These are phyloP conservation scores for Erebia ligea DNA, from an alignment of 2,888 invertebrate genomes.

Conservation along the genomic window DNA sequence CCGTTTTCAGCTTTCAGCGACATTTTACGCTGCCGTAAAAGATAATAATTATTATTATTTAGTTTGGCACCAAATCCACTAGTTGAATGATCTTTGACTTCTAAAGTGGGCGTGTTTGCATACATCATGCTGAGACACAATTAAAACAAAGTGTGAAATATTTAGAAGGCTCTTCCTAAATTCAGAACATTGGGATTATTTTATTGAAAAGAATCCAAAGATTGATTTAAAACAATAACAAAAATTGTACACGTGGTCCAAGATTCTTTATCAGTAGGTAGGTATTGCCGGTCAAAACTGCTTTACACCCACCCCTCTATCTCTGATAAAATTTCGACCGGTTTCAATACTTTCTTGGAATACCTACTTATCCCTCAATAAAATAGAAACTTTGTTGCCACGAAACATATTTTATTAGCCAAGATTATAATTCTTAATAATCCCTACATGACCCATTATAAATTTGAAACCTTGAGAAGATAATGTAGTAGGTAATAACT, in stretches of 20 bases:
- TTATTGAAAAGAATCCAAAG: too few relatives aligned
- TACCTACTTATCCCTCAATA: not conserved
- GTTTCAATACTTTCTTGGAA: not conserved
- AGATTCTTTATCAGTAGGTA: not conserved
- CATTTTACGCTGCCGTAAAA: slow-evolving; percentile 5
- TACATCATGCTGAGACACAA: not conserved
- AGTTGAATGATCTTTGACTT: slow-evolving; percentile 29
- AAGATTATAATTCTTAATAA: not conserved
- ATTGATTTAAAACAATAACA: too few relatives aligned
- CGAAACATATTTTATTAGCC: too few relatives aligned
- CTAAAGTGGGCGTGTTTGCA: slow-evolving; percentile 6
- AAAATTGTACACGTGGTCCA: not conserved
- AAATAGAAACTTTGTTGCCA: too few relatives aligned
- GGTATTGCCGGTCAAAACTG: not conserved
- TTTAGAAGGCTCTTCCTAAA: not conserved
- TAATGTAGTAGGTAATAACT: not conserved
- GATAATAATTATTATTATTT: slow-evolving; percentile 27
- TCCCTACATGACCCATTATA: not conserved
- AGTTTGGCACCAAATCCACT: slow-evolving; percentile 22
- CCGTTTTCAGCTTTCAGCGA: slow-evolving; percentile 1
- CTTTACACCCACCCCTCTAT: not conserved
- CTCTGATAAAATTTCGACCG: not conserved
- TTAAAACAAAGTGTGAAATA: not conserved
- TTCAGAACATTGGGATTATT: too few relatives aligned
- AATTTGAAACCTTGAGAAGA: not conserved